These are phyloP conservation scores for Neodiprion lecontei DNA, from an alignment of 1,140 invertebrate species.

Conservation along the genomic window DNA sequence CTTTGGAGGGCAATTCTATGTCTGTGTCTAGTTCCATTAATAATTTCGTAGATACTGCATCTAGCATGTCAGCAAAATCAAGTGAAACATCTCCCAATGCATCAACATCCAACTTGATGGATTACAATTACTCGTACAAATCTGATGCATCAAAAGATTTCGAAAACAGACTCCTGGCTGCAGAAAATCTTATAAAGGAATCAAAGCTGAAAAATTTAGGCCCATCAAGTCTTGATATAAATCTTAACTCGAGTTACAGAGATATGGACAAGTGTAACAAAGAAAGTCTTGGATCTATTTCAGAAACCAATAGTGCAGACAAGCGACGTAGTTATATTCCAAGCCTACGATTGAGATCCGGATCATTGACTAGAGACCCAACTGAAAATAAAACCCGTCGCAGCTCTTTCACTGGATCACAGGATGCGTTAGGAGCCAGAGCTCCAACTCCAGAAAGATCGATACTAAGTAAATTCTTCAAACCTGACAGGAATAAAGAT, in stretches of 20 bases:
- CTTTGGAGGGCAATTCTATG: slow-evolving; percentile 35
- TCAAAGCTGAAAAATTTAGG: slow-evolving; percentile 51
- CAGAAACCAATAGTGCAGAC: slow-evolving; percentile 31
- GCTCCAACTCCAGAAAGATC: slow-evolving; percentile 59
- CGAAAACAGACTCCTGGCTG: slow-evolving; percentile 48
- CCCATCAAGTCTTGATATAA: slow-evolving; percentile 34
- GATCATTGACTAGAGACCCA: slow-evolving; percentile 49
- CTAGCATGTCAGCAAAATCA: slow-evolving; percentile 40
- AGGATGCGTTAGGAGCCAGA: slow-evolving; percentile 25
- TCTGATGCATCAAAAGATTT: slow-evolving; percentile 38
- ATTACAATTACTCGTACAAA: slow-evolving; percentile 35
- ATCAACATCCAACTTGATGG: slow-evolving; percentile 43
- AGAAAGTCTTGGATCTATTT: slow-evolving; percentile 39
- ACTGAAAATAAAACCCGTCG: slow-evolving; percentile 24
- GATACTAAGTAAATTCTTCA: slow-evolving; percentile 65
- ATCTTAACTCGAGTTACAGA: slow-evolving; percentile 43
- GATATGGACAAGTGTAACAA: slow-evolving; percentile 53
- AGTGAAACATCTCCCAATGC: slow-evolving; percentile 48
- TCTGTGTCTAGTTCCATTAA: slow-evolving; percentile 36
- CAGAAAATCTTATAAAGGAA: slow-evolving; percentile 57
- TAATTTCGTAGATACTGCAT: slow-evolving; percentile 33
- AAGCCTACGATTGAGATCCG: slow-evolving; percentile 48
- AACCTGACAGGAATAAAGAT: slow-evolving; percentile 51
- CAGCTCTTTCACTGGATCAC: slow-evolving; percentile 35
- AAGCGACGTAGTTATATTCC: slow-evolving; percentile 53